A percentile compares a stretch with the other conserved stretches of the same genome.
phyloP scores from a whole-genome alignment of 2,113 vertebrate genomes.

The Piaya cayana region DNA sequence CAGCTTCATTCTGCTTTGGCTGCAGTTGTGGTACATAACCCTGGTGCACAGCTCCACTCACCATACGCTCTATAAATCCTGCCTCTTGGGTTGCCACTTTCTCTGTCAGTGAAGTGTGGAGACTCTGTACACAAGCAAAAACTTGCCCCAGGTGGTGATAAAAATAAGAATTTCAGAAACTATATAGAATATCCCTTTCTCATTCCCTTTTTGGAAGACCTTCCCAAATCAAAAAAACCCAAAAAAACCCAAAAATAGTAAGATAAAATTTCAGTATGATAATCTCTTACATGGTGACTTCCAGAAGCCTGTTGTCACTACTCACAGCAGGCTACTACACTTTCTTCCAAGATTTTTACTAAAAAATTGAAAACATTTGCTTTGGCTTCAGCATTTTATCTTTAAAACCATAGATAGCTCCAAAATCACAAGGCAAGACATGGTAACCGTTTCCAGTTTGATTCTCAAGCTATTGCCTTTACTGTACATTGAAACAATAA shows the following conservation, averaged over 20 bases:
- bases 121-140: background rate
- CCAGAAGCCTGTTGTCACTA: background rate
- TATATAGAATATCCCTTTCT: background rate
- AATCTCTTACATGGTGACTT: background rate
- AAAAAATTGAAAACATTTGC: background rate
- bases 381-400: background rate
- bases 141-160: background rate
- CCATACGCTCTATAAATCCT: fast-evolving
- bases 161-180: background rate
- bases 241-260: background rate
- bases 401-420: background rate
- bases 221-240: background rate
- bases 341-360: background rate
- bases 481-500: background rate
- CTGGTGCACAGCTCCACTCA: fast-evolving
- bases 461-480: background rate
- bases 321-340: background rate
- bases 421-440: background rate
- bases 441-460: background rate
- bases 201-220: background rate
- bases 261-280: background rate
- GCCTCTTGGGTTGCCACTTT: background rate
- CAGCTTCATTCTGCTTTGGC: background rate
- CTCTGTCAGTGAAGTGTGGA: background rate
- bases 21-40: background rate